phyloP scores from a whole-genome alignment of 1,140 invertebrate genomes.

The Zaprionus africanus region DNA sequence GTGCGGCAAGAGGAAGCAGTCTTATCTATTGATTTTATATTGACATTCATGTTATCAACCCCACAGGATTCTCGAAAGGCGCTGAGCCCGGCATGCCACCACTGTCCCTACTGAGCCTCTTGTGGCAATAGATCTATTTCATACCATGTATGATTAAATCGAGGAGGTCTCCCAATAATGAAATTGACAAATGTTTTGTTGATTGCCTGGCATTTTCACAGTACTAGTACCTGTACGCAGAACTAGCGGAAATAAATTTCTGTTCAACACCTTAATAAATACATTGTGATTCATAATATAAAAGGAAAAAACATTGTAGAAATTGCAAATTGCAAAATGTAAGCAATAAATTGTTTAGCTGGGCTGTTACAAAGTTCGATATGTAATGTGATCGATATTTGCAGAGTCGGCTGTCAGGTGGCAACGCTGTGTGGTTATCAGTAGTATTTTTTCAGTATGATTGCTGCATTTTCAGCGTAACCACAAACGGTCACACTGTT shows the following conservation, averaged over 20 bases:
- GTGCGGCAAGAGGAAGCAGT: conserved; percentile 43
- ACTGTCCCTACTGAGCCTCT: conserved; percentile 85
- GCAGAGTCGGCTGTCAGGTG: neutral
- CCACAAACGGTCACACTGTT: conserved; percentile 10
- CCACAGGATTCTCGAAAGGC: conserved; percentile 87
- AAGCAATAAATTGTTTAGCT: neutral
- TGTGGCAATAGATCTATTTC: conserved; percentile 85
- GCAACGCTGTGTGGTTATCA: conserved; percentile 12
- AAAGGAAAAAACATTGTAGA: neutral
- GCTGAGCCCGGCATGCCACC: conserved; percentile 88
- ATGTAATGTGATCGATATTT: neutral
- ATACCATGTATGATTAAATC: conserved; percentile 5
- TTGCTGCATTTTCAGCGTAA: neutral
- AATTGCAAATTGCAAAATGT: neutral
- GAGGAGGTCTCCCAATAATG: conserved; percentile 18
- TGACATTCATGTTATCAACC: conserved; percentile 21
- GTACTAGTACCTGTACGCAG: conserved; percentile 42
- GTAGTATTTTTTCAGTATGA: conserved; percentile 14
- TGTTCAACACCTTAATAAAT: conserved; percentile 38
- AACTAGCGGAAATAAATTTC: conserved; percentile 68
- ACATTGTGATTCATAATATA: neutral
- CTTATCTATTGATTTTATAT: conserved; percentile 21
- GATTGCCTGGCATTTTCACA: conserved; percentile 46
- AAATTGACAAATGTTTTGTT: conserved; percentile 46
- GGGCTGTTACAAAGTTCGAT: neutral